Evolutionary conservation across 2,113 vertebrate genomes (phyloP).

Genomic region (Budorcas taxicolor): DNA sequence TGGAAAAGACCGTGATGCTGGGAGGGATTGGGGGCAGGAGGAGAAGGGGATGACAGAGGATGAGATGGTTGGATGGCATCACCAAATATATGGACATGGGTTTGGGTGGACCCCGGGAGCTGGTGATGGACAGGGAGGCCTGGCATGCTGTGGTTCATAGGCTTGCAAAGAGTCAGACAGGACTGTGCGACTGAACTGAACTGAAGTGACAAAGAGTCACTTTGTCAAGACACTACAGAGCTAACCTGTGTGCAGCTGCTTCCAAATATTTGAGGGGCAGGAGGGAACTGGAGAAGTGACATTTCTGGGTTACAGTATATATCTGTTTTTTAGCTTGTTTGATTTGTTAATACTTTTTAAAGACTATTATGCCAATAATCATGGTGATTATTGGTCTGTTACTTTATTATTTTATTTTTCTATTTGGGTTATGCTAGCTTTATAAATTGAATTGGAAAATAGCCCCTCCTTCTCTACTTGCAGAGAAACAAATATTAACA

Average conservation of each 20-base stretch:
- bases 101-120: fast-evolving
- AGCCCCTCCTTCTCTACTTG: background rate
- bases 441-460: background rate
- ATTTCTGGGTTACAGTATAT: background rate
- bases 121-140: background rate
- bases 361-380: background rate
- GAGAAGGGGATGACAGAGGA: background rate
- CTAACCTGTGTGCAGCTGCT: background rate
- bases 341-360: background rate
- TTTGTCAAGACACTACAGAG: background rate
- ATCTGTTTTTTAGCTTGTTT: background rate
- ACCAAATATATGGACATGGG: background rate
- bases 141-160: fast-evolving
- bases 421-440: background rate
- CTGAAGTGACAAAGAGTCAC: background rate
- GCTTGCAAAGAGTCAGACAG: background rate
- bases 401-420: constrained; percentile 9
- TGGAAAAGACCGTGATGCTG: background rate
- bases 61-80: background rate
- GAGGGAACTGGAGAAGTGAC: background rate
- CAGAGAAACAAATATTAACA: background rate
- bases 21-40: fast-evolving
- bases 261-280: background rate
- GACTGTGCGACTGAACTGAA: background rate
- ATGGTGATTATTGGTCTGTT: background rate